phyloP scores from a whole-genome alignment of 1,140 invertebrate genomes.

The Episyrphus balteatus region DNA sequence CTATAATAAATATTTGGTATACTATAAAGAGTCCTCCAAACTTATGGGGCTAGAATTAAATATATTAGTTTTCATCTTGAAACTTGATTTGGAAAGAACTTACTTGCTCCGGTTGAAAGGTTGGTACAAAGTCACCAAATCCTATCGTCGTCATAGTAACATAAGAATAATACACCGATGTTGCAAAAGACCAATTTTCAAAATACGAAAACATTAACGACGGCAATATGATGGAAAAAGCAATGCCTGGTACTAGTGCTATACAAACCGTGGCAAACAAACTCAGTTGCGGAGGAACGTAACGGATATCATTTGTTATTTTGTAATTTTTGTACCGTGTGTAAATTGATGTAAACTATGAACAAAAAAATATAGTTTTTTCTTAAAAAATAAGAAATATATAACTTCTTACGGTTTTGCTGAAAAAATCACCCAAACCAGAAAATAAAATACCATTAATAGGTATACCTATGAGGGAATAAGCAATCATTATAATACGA shows the following conservation, averaged over 20 bases:
- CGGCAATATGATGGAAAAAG: constrained; percentile 87
- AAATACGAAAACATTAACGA: constrained; percentile 77
- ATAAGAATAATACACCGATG: constrained; percentile 83
- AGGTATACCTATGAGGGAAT: constrained; percentile 88
- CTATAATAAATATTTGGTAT: constrained; percentile 36
- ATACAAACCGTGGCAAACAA: constrained; percentile 64
- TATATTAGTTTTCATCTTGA: too few relatives aligned
- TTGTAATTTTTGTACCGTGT: constrained; percentile 64
- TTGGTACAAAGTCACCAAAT: constrained; percentile 84
- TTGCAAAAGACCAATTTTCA: constrained; percentile 82
- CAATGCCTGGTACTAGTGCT: constrained; percentile 73
- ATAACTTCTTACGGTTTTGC: constrained; percentile 47
- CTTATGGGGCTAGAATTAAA: constrained; percentile 16
- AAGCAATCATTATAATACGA: constrained; percentile 82
- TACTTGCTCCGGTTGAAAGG: constrained; percentile 43
- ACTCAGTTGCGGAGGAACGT: constrained; percentile 55
- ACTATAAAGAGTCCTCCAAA: constrained; percentile 34
- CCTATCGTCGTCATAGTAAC: constrained; percentile 89
- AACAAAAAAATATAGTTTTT: constrained; percentile 11
- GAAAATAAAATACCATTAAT: constrained; percentile 79
- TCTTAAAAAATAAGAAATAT: background rate
- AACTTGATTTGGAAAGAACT: constrained; percentile 6
- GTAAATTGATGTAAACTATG: constrained; percentile 59
- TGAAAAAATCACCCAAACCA: constrained; percentile 70
- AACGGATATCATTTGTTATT: constrained; percentile 42